A percentile compares a stretch with the other conserved stretches of the same genome.
Evolutionary conservation across 2,888 invertebrate species (phyloP).

Genomic region (Chloromyia formosa): DNA sequence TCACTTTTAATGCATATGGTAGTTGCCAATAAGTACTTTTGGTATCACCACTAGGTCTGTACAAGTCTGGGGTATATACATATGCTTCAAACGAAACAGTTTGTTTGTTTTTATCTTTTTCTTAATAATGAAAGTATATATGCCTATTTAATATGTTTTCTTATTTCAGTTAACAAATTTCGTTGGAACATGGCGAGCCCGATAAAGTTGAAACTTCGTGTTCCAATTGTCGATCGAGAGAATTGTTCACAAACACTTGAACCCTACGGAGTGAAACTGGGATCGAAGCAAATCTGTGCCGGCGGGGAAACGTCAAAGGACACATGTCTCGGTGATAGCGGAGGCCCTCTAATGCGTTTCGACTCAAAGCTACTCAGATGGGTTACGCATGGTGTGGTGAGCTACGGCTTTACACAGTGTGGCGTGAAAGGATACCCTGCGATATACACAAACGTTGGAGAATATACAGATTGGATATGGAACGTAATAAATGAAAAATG

Average conservation of each 20-base stretch:
- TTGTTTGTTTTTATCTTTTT: too few species aligned
- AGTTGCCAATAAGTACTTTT: too few species aligned
- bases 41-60: too few species aligned
- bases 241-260: slow-evolving; percentile 68
- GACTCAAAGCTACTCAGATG: slow-evolving; percentile 65
- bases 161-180: slow-evolving; percentile 59
- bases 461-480: slow-evolving; percentile 72
- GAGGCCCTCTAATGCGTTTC: slow-evolving; percentile 76
- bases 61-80: too few species aligned
- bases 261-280: slow-evolving; percentile 65
- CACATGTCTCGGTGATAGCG: slow-evolving; percentile 75
- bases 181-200: slow-evolving; percentile 65
- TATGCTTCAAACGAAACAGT: too few species aligned
- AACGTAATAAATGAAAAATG: slow-evolving; percentile 51
- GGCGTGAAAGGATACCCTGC: slow-evolving; percentile 74
- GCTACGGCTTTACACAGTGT: slow-evolving; percentile 73
- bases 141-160: slow-evolving; percentile 6
- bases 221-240: slow-evolving; percentile 68
- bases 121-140: too few species aligned
- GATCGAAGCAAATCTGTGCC: slow-evolving; percentile 73
- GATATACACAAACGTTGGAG: slow-evolving; percentile 72
- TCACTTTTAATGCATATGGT: too few species aligned
- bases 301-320: slow-evolving; percentile 75
- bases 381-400: slow-evolving; percentile 73
- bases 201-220: slow-evolving; percentile 71